A percentile compares a stretch with the other conserved stretches of the same genome.
phyloP scores from a whole-genome alignment of 1,140 invertebrate genomes.

The Drosophila micromelanica region DNA sequence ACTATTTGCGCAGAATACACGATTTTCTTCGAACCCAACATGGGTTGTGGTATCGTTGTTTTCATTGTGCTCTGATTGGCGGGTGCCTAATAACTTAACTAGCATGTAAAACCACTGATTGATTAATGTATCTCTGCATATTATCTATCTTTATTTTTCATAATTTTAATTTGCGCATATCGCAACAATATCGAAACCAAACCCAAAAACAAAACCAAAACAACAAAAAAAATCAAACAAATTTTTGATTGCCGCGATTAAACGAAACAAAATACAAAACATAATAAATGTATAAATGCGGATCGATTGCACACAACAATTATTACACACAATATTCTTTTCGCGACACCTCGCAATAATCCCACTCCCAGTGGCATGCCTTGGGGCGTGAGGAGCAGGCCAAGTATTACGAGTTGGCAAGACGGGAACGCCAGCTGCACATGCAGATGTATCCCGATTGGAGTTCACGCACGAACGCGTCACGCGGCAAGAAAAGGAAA shows the following conservation, averaged over 20 bases:
- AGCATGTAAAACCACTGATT: conserved; percentile 22
- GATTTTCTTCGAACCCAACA: background rate
- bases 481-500: conserved; percentile 99
- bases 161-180: conserved; percentile 43
- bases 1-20: conserved; percentile 16
- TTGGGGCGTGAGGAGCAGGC: conserved; percentile 99
- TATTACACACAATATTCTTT: conserved; percentile 49
- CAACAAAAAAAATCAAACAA: background rate
- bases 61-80: conserved; percentile 6
- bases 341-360: conserved; percentile 35
- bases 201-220: conserved; percentile 1
- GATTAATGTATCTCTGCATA: conserved; percentile 11
- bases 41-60: background rate
- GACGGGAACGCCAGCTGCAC: conserved; percentile 98
- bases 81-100: conserved; percentile 12
- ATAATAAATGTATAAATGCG: conserved; percentile 29
- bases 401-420: conserved; percentile 99
- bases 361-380: conserved; percentile 94
- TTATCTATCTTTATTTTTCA: conserved; percentile 42
- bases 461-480: conserved; percentile 98
- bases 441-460: conserved; percentile 99
- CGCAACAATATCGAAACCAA: conserved; percentile 38
- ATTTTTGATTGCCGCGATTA: conserved; percentile 9
- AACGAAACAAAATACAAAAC: conserved; percentile 7
- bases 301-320: conserved; percentile 37